Base-by-base conservation (phyloP, 2,888 invertebrate species). In the Amblyteles armatorius region DNA sequence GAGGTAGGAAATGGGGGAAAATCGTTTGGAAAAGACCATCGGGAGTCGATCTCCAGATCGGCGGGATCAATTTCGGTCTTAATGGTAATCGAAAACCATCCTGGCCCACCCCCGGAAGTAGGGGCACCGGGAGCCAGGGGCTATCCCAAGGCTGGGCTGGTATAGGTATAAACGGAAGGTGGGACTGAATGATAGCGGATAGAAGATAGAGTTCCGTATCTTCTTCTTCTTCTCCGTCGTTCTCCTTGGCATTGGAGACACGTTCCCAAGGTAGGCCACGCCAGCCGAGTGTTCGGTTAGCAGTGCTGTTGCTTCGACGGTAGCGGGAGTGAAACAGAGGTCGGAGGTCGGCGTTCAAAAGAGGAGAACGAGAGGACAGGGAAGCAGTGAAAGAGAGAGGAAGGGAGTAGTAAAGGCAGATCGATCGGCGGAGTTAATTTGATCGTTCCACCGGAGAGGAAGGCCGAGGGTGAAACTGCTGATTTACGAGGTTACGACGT, bases 361-460 rank as follows among this genome's bases (percentile, higher is more conserved):
- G 40, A 57, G 29, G 40, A 63, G 16, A 36, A 60, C 52, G 67
- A 48, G 19, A 71, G n/a, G 16, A n/a, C 2, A 57, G 22, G 22
- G 52, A 50, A 33, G 5, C 13, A 36, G 50, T n/a, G 65, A 65
- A 29, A 50, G 50, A 50, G 76, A 65, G 50, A 50, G 63, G 65
- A 40, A 29, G 60, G 69, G 29, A 36, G 55, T 55, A 63, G 78
- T 40, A 80, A 48, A 77, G 60, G 67, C 67, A 57, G 72, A 80
- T 84, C 83, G 80, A 80, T 84, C 80, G 76, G 26, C 76, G 79
- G 71, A 83, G 79, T 83, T 83, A 86, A 86, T 84, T 84, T 86
- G 79, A 84, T 86, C 84, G 84, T 76, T 79, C 79, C 26, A 71
- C 65, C 76, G 68, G 50, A 74, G 78, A 73, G 73, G 78, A 84